Evolutionary conservation across 2,888 invertebrate species (phyloP), one percentile per base, ranked within the genome.

Genomic region (Rhagonycha lutea): DNA sequence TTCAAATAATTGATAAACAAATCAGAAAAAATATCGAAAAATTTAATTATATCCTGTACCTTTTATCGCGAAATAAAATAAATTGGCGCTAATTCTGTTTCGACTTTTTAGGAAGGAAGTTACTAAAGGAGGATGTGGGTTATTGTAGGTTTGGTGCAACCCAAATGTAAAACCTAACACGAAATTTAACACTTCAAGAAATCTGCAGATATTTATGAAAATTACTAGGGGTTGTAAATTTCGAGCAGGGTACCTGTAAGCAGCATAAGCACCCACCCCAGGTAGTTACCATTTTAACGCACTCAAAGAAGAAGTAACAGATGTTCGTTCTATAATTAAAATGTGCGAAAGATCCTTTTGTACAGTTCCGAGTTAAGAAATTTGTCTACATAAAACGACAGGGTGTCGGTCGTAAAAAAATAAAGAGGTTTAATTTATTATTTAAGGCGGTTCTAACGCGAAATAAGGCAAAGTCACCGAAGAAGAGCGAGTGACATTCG

Each of bases 91-190:
- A 74, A 74, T 74, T 72, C 62, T 63, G 32, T 29, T 61, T 63
- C 14, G 69, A 70, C 32, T 75, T 72, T 69, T 76, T 76, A 62
- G 76, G 72, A 72, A 72, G 77, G 74, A 77, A 75, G 72, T 75
- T 60, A 47, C 32, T 24, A 65, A 74, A 69, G 74, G 73, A 74
- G 76, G 77, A 77, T 77, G 75, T 77, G 77, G 74, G 69, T 74
- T 72, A 63, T 71, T 77, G 73, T 32, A 68, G 29, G 61, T 72
- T 65, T 23, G 14, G 18, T 11, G 14, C 60, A 63, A 2, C 63
- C n/a, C 12, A n/a, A 11, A 68, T 14, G 26, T 14, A 69, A 32
- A 32, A 18, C 18, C 11, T 3, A 12, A 32, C 11, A 12, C 4
- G 32, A 1, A 32, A 32, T 4, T 12, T 29, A 11, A 5, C n/a